Evolutionary conservation across 2,888 invertebrate genomes (phyloP), one percentile per base, ranked within the genome.

Genomic region (Cyclophora punctaria): DNA sequence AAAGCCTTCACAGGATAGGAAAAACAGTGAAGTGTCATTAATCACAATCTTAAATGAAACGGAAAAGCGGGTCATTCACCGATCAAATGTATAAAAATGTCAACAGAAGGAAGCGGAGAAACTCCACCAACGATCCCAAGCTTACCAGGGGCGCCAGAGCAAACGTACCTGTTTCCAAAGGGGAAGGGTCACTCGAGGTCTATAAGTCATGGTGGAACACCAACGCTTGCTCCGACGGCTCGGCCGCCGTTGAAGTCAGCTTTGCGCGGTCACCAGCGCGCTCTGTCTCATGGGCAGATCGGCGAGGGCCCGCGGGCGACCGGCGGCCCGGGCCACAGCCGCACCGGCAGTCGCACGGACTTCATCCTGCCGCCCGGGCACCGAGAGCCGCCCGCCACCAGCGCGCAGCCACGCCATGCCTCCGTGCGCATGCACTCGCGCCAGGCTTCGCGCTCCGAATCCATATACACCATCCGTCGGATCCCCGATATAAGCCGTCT

Each of bases 281-380:
- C 96, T 48, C 92, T 95, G 67, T 96, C 96, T 4, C 96, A 96
- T 69, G 96, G 96, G 0, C 95, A 96, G 81, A 95, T 96, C 57
- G 92, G 92, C 51, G 94, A 94, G 89, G 90, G 75, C 57, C 74
- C 69, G 50, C 76, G 73, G 57, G 69, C 78, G 6, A 69, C 73
- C 33, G 62, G 73, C 3, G 87, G 83, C 44, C 90, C 92, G 5
- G 94, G 94, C 0, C 95, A 96, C 87, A 94, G 92, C 75, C 91
- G 96, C 46, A 93, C 95, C 35, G 94, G 94, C 53, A 96, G 96
- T 56, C 95, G 94, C 74, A 96, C 96, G 2, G 96, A 96, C 73
- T 96, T 96, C 71, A 96, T 96, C 62, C 86, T 96, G 54, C 96
- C 96, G 1, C 95, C 95, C 0, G 95, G 95, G 0, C 95, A 96